Base-by-base conservation (phyloP, 2,888 invertebrate species). In the Perdita meconis region DNA sequence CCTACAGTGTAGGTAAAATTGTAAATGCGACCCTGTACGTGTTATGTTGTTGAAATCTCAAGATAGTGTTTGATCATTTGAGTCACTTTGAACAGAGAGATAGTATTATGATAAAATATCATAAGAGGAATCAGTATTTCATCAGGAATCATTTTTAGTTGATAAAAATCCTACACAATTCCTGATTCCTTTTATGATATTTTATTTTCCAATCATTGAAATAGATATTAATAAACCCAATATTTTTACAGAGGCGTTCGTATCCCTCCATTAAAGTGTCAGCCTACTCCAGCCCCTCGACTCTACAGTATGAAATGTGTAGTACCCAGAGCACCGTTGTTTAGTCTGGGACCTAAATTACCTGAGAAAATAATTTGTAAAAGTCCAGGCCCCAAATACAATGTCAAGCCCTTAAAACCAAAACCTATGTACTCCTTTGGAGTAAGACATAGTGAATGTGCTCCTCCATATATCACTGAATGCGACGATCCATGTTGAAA, bases 351-450 rank as follows among this genome's bases (percentile, higher is more conserved):
- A 61, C 90, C 90, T 47, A 91, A 91, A 50, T 89, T 90, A 67
- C 91, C 87, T 0, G 93, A 92, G 64, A 87, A 84, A 53, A 88
- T 92, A 13, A 92, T 92, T 1, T 94, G 94, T 0, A 92, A 92
- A 2, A 93, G 94, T 77, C 90, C 92, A 73, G 94, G 94, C 86
- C 94, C 94, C 26, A 93, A 93, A 2, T 94, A 94, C 87, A 91
- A 93, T 83, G 89, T 89, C 10, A 93, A 93, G 81, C 92, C 88
- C 24, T 87, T 89, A 0, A 93, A 93, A 91, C 93, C 93, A 68
- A 92, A 93, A 10, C 93, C 93, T 63, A 92, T 93, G 2, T 95
- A 93, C 86, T 94, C 94, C 30, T 95, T 95, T 88, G 95, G 95
- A 51, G 91, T 92, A n/a, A 93, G 93, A 78, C 94, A 95, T 88